These are phyloP conservation scores for Hyppa rectilinea DNA, from an alignment of 2,888 invertebrate species.

Conservation along the genomic window DNA sequence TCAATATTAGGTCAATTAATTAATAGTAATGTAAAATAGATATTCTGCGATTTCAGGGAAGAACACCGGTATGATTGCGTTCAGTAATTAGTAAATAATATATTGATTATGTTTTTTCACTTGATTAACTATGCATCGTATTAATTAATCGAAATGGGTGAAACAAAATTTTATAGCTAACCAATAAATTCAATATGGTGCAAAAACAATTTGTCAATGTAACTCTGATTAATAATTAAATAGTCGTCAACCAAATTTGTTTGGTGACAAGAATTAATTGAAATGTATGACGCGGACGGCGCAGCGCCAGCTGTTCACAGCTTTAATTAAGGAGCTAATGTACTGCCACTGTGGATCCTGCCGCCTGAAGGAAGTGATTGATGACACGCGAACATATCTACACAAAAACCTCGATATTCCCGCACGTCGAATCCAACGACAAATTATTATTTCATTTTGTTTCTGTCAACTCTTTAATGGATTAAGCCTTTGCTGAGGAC, in stretches of 20 bases:
- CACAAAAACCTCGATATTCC: conserved; percentile 57
- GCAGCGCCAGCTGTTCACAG: conserved; percentile 83
- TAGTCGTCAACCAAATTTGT: conserved; percentile 80
- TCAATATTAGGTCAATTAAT: neutral
- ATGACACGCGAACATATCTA: conserved; percentile 75
- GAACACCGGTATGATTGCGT: neutral
- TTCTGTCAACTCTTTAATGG: conserved; percentile 76
- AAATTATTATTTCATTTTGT: conserved; percentile 81
- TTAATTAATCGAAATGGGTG: conserved; percentile 35
- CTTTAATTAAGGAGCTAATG: conserved; percentile 89
- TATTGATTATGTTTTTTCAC: conserved; percentile 5
- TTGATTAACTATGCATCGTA: conserved; percentile 8
- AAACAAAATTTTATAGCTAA: conserved; percentile 46
- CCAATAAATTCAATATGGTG: conserved; percentile 59
- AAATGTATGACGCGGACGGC: conserved; percentile 83
- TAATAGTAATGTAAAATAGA: too few species aligned
- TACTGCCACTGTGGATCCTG: conserved; percentile 78
- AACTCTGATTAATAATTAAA: conserved; percentile 79
- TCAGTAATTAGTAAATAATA: conserved; percentile 7
- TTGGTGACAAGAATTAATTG: conserved; percentile 88
- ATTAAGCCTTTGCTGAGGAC: conserved; percentile 69
- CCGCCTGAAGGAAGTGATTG: conserved; percentile 83
- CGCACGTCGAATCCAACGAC: conserved; percentile 70
- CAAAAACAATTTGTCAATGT: conserved; percentile 74
- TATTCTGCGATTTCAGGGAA: conserved; percentile 4